Percentiles rank a stretch among this genome's conserved stretches.
These are phyloP conservation scores for Corythaixoides concolor DNA, from an alignment of 2,113 vertebrate species.

Conservation along the genomic window DNA sequence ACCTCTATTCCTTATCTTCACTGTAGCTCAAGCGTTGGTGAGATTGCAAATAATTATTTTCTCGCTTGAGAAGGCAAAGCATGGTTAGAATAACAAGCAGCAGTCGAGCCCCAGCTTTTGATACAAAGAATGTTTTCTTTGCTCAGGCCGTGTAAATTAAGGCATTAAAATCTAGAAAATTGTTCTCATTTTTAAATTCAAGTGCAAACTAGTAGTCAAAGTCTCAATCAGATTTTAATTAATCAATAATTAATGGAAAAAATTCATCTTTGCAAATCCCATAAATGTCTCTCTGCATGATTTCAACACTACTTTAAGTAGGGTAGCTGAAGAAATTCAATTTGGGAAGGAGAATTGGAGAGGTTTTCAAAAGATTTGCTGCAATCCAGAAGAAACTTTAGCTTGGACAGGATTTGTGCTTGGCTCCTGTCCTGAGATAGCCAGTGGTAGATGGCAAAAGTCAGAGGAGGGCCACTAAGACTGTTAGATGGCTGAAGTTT, in stretches of 20 bases:
- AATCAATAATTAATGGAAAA: neutral
- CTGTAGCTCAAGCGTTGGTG: neutral
- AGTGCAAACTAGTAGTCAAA: neutral
- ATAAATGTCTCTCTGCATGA: fast-evolving
- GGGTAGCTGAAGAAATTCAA: neutral
- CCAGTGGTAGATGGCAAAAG: neutral
- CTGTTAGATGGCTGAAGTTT: neutral
- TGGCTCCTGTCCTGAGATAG: neutral
- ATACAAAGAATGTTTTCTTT: neutral
- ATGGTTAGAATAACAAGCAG: conserved; percentile 10
- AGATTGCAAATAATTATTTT: conserved; percentile 7
- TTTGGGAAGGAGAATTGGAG: neutral
- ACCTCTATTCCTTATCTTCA: neutral
- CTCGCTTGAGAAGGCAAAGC: neutral
- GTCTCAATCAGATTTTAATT: neutral
- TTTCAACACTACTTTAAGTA: neutral
- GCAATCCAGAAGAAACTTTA: neutral
- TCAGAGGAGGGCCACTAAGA: neutral
- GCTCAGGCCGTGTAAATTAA: neutral
- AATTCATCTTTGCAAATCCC: neutral
- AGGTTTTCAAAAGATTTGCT: neutral
- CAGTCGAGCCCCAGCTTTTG: neutral
- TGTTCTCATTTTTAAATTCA: neutral
- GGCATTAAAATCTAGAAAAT: neutral
- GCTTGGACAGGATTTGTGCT: neutral